Evolutionary conservation across 2,797 vertebrate species (phyloP).

Genomic region (Sparidentex hasta): DNA sequence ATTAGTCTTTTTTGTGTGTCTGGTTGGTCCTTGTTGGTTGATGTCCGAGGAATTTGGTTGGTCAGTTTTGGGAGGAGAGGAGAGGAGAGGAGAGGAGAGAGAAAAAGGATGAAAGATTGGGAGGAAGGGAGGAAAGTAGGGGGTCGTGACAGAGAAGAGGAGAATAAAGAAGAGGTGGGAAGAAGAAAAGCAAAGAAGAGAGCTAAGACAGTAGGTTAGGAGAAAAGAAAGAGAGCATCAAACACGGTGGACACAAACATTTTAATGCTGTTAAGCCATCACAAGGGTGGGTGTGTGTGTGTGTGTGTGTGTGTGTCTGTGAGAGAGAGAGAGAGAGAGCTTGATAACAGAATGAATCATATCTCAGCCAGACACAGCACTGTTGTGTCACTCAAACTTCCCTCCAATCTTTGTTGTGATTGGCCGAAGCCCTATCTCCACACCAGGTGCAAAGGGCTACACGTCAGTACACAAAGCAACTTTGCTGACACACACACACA

Average conservation of each 20-base stretch:
- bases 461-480: constrained; percentile 59
- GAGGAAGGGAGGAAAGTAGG: background rate
- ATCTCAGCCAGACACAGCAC: constrained; percentile 80
- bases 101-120: background rate
- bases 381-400: constrained; percentile 79
- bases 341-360: constrained; percentile 81
- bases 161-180: background rate
- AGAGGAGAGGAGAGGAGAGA: background rate
- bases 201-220: background rate
- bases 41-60: constrained; percentile 39
- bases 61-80: constrained; percentile 19
- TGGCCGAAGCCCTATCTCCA: constrained; percentile 69
- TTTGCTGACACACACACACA: constrained; percentile 30
- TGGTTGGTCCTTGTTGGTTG: constrained; percentile 35
- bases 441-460: constrained; percentile 70
- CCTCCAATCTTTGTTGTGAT: constrained; percentile 72
- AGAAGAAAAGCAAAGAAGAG: background rate
- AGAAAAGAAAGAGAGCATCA: too few relatives aligned
- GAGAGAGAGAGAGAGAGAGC: constrained; percentile 16
- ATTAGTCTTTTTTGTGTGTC: constrained; percentile 61
- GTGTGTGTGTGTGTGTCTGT: background rate
- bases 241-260: constrained; percentile 20
- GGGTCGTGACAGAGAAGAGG: background rate
- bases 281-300: background rate
- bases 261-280: constrained; percentile 47